Evolutionary conservation across 1,140 invertebrate genomes (phyloP), one percentile per base, ranked within the genome.

Genomic region (Cylas formicarius): DNA sequence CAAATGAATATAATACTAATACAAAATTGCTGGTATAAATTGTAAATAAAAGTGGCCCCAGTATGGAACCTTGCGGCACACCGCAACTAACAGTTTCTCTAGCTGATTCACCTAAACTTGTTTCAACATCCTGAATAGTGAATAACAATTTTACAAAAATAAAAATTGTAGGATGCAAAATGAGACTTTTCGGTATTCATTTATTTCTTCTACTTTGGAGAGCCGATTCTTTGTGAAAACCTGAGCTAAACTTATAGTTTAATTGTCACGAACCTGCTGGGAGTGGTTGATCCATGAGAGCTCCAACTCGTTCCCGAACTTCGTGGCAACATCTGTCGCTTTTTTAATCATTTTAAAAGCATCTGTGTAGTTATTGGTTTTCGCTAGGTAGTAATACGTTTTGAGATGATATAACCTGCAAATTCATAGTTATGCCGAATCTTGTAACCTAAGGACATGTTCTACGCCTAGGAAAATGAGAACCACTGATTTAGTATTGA

Each of bases 361-460:
- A 24, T 43, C 62, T 13, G 52, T 50, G 10, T 40, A 35, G 17
- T 65, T 63, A 23, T 65, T 60, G n/a, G 61, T 53, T 18, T 41
- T 50, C 21, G 66, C 60, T 13, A 58, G 57, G 14, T 57, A 24
- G 38, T 59, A 67, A 45, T 69, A 71, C 0, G 66, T 67, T 31
- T 57, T 57, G 21, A 68, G 41, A n/a, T 69, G 57, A 28, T 56
- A 63, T 47, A 64, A 64, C 41, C 68, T 70, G 39, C 14, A 61
- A 65, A 26, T 14, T 19, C n/a, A n/a, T n/a, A n/a, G n/a, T n/a
- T n/a, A n/a, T n/a, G n/a, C n/a, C n/a, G n/a, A n/a, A n/a, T n/a
- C n/a, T n/a, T n/a, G n/a, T n/a, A n/a, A n/a, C n/a, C n/a, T n/a
- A n/a, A n/a, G n/a, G n/a, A n/a, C n/a, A n/a, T n/a, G n/a, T n/a